Percentiles rank a stretch among this genome's conserved stretches.
Conservation (phyloP, 2,888 invertebrate species). For the Rosalia funebris region DNA sequence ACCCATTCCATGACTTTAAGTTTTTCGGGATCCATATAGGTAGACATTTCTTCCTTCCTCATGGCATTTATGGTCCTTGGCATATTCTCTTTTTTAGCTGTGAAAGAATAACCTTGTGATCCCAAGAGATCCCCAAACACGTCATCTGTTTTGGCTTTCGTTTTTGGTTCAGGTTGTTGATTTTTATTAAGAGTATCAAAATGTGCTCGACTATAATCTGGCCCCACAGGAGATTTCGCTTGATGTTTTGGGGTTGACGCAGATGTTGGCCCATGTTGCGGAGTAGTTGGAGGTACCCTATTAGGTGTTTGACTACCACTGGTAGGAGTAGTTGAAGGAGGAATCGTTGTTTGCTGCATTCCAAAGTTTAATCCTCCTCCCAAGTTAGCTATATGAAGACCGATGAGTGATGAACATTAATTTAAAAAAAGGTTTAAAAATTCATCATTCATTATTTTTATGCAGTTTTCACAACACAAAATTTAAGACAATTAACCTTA, state of each 20-base stretch:
- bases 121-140: constrained; percentile 93
- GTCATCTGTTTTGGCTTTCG: constrained; percentile 69
- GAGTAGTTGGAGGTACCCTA: constrained; percentile 56
- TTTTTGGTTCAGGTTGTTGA: constrained; percentile 43
- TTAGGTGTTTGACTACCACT: constrained; percentile 50
- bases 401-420: too few species aligned
- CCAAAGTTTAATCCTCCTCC: constrained; percentile 38
- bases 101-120: constrained; percentile 87
- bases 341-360: constrained; percentile 19
- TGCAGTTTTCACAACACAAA: too few species aligned
- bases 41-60: constrained; percentile 86
- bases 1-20: constrained; percentile 86
- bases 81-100: constrained; percentile 76
- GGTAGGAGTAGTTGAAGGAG: constrained; percentile 42
- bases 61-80: constrained; percentile 93
- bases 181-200: constrained; percentile 69
- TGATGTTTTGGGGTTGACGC: constrained; percentile 54
- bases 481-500: too few species aligned
- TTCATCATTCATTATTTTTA: too few species aligned
- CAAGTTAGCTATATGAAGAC: constrained; percentile 35
- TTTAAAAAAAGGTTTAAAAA: too few species aligned
- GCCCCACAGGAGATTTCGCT: constrained; percentile 61
- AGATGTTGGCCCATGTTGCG: constrained; percentile 55
- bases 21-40: constrained; percentile 92
- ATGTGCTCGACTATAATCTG: constrained; percentile 75